phyloP scores from a whole-genome alignment of 2,113 vertebrate genomes.

The Esox niger region DNA sequence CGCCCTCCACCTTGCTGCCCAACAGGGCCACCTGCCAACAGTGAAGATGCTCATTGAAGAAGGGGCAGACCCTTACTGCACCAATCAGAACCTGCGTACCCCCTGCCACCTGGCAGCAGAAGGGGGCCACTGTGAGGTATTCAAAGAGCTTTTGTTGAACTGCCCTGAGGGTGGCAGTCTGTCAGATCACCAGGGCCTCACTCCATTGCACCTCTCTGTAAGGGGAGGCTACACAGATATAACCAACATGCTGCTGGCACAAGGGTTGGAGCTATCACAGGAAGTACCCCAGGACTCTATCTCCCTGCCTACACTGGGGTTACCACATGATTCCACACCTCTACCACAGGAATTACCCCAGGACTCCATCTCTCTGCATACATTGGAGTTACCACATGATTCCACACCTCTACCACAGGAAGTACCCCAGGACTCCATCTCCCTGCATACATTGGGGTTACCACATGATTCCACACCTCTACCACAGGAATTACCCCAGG shows the following conservation, averaged over 20 bases:
- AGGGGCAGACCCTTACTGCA: constrained; percentile 66
- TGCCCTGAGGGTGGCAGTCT: constrained; percentile 61
- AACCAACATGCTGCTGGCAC: constrained; percentile 74
- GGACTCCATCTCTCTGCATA: constrained; percentile 38
- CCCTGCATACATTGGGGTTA: constrained; percentile 37
- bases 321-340: no score
- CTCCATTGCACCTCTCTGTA: constrained; percentile 78
- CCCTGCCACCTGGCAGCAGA: constrained; percentile 83
- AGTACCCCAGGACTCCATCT: constrained; percentile 45
- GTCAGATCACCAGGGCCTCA: constrained; percentile 75
- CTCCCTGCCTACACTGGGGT: constrained; percentile 34
- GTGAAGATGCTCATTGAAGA: constrained; percentile 85
- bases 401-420: constrained; percentile 38
- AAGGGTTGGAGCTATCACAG: constrained; percentile 49
- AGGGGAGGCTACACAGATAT: constrained; percentile 72
- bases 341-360: no score
- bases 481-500: no score
- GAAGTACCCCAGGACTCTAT: constrained; percentile 50
- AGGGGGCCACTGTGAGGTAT: constrained; percentile 78
- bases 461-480: no score
- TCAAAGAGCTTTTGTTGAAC: constrained; percentile 77
- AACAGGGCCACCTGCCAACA: constrained; percentile 81
- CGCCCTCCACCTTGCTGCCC: constrained; percentile 84
- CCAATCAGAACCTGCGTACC: constrained; percentile 67
- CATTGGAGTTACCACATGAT: constrained; percentile 32